Percentiles rank a stretch among this genome's conserved stretches.
These are phyloP conservation scores for Oreochromis tanganicae DNA, from an alignment of 2,113 vertebrate species.

Conservation along the genomic window DNA sequence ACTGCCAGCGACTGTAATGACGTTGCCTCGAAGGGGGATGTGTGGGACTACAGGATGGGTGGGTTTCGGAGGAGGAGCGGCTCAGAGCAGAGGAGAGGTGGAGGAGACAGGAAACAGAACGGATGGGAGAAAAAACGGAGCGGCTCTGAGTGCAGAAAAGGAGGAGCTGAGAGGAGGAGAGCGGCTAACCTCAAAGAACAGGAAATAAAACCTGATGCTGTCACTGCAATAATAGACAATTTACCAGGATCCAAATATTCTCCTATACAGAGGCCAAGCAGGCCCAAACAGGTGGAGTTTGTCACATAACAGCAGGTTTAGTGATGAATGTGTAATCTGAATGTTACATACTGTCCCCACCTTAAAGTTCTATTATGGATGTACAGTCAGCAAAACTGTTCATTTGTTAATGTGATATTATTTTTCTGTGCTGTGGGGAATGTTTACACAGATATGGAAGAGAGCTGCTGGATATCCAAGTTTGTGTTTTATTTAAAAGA, in stretches of 20 bases:
- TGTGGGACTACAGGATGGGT: neutral
- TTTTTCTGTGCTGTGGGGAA: neutral
- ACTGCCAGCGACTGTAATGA: neutral
- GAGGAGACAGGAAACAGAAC: neutral
- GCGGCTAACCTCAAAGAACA: neutral
- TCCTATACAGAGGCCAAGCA: neutral
- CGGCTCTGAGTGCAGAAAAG: slow-evolving; percentile 41
- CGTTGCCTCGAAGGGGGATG: neutral
- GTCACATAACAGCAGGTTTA: slow-evolving; percentile 7
- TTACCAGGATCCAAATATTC: slow-evolving; percentile 24
- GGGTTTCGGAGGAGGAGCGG: slow-evolving; percentile 23
- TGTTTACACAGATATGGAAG: neutral
- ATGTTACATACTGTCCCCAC: neutral
- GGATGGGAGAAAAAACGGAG: slow-evolving; percentile 23
- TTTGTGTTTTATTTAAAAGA: neutral
- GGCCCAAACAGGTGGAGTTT: slow-evolving; percentile 62
- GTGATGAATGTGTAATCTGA: neutral
- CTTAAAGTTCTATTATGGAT: neutral
- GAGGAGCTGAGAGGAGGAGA: slow-evolving; percentile 5
- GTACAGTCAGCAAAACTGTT: neutral
- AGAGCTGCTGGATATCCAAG: neutral
- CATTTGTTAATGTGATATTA: neutral
- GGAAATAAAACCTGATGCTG: slow-evolving; percentile 42
- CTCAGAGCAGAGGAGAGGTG: slow-evolving; percentile 34
- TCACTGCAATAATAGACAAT: slow-evolving; percentile 34